These are phyloP conservation scores for Brachyptera putata DNA, from an alignment of 2,888 invertebrate genomes.

Conservation along the genomic window DNA sequence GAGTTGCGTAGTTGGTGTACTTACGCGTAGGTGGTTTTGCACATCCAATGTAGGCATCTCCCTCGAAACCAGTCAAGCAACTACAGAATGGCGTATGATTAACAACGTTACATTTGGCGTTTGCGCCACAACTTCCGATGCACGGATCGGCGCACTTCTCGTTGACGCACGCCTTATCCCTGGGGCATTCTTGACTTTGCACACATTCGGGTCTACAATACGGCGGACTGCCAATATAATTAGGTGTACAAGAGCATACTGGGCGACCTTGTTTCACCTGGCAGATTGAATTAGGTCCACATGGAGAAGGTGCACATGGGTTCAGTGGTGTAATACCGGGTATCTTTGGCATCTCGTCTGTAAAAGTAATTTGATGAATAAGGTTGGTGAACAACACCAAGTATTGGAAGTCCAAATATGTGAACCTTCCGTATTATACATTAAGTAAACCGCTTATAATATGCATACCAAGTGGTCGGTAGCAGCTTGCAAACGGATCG, in stretches of 20 bases:
- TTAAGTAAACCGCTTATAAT: neutral
- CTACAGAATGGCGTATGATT: conserved; percentile 79
- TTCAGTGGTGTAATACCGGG: conserved; percentile 38
- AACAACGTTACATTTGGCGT: conserved; percentile 73
- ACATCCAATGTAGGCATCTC: conserved; percentile 82
- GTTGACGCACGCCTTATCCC: conserved; percentile 71
- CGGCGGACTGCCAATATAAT: conserved; percentile 76
- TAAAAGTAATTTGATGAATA: no score
- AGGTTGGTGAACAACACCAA: no score
- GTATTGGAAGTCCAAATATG: no score
- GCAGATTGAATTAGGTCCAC: conserved; percentile 80
- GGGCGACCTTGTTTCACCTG: conserved; percentile 72
- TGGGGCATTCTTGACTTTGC: conserved; percentile 74
- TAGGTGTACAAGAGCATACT: conserved; percentile 74
- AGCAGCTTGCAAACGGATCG: conserved; percentile 74
- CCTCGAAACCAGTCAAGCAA: conserved; percentile 70
- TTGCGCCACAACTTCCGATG: conserved; percentile 67
- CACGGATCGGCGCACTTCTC: conserved; percentile 84
- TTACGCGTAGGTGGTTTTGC: conserved; percentile 51
- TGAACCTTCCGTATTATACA: neutral
- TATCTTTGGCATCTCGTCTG: conserved; percentile 36
- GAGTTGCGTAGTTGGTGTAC: no score
- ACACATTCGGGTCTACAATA: conserved; percentile 80
- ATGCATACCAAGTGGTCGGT: conserved; percentile 37
- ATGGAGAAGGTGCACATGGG: conserved; percentile 54